Evolutionary conservation across 1,140 invertebrate genomes (phyloP), one percentile per base, ranked within the genome.

Genomic region (Gryllus bimaculatus): DNA sequence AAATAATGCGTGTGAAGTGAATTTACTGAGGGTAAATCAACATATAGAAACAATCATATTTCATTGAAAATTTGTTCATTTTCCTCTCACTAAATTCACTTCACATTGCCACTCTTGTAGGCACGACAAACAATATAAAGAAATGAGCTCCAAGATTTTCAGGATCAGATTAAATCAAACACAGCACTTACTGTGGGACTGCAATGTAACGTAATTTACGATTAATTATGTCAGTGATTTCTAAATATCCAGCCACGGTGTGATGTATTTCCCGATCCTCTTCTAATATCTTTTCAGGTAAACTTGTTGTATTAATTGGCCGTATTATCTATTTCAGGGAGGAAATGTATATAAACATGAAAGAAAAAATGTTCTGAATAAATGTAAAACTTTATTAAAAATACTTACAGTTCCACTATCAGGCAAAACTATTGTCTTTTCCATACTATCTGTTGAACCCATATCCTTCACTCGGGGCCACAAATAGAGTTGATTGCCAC

Each of bases 151-250:
- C 5, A 39, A 39, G 26, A 5, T 39, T 39, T 39, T 39, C 5
- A 39, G 5, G 5, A 39, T 39, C 26, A 39, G 26, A 39, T 39
- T 2, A 39, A 39, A 39, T 39, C 26, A 39, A 39, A 5, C 20
- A 20, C n/a, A 75, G 77, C 80, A 84, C 85, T 85, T 83, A 90
- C 89, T 85, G 83, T 8, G 90, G 90, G 18, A 92, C 84, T 10
- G 90, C 87, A 49, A 92, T 84, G 81, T 91, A 92, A 80, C 89
- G 85, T n/a, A 91, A 80, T 80, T 86, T 89, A 8, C 87, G 86
- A 77, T 84, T 86, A 4, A 85, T 82, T 18, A 87, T 80, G 83
- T 92, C 90, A 75, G 88, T 85, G 20, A 91, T 85, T 84, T 92
- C 91, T 49, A 92, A 83, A 81, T 87, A 91, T 26, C 86, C 87